Evolutionary conservation across 2,113 vertebrate species (phyloP).

Genomic region (Lipophrys pholis): DNA sequence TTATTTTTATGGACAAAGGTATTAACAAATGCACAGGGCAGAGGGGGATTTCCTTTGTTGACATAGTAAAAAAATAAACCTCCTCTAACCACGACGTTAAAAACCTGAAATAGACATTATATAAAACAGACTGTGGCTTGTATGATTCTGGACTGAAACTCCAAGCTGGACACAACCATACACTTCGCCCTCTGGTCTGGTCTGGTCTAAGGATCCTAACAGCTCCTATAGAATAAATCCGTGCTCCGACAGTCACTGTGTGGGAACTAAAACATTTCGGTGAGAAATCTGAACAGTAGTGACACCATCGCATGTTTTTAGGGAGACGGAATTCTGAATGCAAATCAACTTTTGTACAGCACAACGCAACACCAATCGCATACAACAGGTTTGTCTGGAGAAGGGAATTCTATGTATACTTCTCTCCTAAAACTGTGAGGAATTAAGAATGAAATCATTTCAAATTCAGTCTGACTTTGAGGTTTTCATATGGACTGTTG

Average conservation of each 20-base stretch:
- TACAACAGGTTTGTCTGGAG: neutral
- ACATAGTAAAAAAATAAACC: neutral
- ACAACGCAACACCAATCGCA: neutral
- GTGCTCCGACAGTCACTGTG: neutral
- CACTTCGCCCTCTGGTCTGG: neutral
- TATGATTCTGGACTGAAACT: slow-evolving; percentile 24
- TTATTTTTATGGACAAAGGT: neutral
- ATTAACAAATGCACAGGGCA: neutral
- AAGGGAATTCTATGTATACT: neutral
- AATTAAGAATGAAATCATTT: neutral
- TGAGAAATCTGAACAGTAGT: slow-evolving; percentile 11
- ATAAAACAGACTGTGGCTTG: neutral
- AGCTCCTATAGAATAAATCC: slow-evolving; percentile 4
- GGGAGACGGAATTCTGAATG: neutral
- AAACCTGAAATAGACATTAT: neutral
- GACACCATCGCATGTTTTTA: neutral
- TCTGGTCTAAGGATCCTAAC: slow-evolving; percentile 24
- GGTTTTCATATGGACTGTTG: neutral
- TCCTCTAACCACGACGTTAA: neutral
- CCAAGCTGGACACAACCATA: slow-evolving; percentile 11
- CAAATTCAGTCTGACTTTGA: too few relatives aligned
- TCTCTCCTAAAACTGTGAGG: neutral
- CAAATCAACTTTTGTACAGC: neutral
- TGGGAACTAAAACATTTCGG: slow-evolving; percentile 12
- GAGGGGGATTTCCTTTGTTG: neutral